Percentiles rank a stretch among this genome's conserved stretches.
Evolutionary conservation across 2,797 vertebrate species (phyloP).

Genomic region (Florisuga fusca): DNA sequence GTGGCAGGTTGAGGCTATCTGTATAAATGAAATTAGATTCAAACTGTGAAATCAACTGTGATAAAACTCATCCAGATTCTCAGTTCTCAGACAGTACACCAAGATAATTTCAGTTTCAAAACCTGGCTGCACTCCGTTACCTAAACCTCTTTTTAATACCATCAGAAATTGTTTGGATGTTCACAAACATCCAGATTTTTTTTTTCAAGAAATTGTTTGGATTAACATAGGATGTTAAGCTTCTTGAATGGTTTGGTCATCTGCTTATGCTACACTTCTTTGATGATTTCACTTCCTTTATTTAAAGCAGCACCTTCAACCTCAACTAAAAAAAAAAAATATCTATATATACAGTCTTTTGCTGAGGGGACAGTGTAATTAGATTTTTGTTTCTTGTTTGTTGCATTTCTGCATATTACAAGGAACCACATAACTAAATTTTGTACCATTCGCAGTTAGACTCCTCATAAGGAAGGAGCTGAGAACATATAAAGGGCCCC

Average conservation of each 20-base stretch:
- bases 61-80: neutral
- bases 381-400: neutral
- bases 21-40: neutral
- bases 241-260: neutral
- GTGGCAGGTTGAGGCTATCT: neutral
- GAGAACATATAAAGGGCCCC: neutral
- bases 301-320: neutral
- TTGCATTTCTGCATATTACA: neutral
- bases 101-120: neutral
- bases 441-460: neutral
- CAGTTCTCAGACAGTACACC: too few relatives aligned
- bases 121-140: neutral
- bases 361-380: accelerated
- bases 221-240: accelerated
- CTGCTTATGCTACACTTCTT: neutral
- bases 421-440: neutral
- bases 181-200: too few relatives aligned
- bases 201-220: too few relatives aligned
- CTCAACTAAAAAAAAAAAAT: neutral
- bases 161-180: neutral
- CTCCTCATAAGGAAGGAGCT: neutral
- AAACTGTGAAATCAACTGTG: neutral
- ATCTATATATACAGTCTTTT: neutral
- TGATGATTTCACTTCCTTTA: neutral
- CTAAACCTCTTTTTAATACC: neutral